Conservation (phyloP, 2,113 vertebrate species). For the Charadrius vociferus region DNA sequence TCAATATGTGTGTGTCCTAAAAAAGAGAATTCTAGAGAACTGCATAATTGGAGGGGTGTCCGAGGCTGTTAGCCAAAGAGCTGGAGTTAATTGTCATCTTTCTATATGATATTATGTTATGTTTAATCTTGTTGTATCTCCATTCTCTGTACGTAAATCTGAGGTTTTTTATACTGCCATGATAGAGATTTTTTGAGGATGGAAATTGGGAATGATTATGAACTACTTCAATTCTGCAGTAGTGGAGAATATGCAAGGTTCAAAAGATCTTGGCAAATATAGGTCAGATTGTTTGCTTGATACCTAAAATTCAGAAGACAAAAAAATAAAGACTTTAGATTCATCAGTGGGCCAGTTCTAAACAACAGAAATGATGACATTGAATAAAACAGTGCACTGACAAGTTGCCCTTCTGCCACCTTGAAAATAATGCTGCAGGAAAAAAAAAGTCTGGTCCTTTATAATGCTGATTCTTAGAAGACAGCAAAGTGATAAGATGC, state of each 20-base stretch:
- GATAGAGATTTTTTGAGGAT: neutral
- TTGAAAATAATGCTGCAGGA: neutral
- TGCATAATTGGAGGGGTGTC: neutral
- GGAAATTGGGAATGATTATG: neutral
- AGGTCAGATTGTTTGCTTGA: neutral
- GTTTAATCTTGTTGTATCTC: neutral
- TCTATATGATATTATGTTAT: neutral
- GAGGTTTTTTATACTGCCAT: neutral
- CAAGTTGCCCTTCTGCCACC: neutral
- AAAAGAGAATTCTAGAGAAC: neutral
- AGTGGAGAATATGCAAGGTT: neutral
- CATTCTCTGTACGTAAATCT: neutral
- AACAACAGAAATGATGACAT: neutral
- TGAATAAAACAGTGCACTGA: neutral
- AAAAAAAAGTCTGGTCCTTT: neutral
- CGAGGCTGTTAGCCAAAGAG: neutral
- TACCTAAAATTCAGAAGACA: neutral
- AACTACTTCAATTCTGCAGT: neutral
- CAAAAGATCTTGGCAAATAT: neutral
- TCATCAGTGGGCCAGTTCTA: neutral
- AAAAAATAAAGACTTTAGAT: neutral
- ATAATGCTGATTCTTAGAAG: neutral
- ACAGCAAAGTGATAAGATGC: neutral
- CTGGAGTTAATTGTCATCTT: neutral
- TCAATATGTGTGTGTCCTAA: neutral